A percentile compares a stretch with the other conserved stretches of the same genome.
Evolutionary conservation across 2,888 invertebrate genomes (phyloP).

Genomic region (Agonum fuliginosum): DNA sequence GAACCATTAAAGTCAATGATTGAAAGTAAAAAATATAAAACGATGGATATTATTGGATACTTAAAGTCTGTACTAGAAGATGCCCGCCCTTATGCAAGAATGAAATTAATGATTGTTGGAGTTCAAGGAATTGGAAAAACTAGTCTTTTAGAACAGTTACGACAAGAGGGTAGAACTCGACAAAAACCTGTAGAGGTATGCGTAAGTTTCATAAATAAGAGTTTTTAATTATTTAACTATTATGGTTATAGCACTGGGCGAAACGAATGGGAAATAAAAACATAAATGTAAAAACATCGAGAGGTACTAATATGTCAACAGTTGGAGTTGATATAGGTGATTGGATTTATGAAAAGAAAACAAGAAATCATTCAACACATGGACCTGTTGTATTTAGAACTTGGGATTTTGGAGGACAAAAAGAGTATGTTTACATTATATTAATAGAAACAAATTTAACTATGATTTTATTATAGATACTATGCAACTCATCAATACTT

Average conservation of each 20-base stretch:
- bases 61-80: constrained; percentile 91
- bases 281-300: constrained; percentile 83
- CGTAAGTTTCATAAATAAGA: constrained; percentile 6
- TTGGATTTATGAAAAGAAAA: constrained; percentile 93
- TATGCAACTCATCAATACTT: constrained; percentile 99
- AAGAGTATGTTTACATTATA: constrained; percentile 85
- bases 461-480: constrained; percentile 76
- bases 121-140: constrained; percentile 93
- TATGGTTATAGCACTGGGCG: constrained; percentile 86
- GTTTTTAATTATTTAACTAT: constrained; percentile 16
- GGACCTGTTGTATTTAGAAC: constrained; percentile 94
- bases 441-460: constrained; percentile 11
- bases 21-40: constrained; percentile 93
- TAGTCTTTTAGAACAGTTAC: constrained; percentile 89
- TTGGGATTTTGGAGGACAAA: constrained; percentile 99
- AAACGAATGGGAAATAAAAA: constrained; percentile 95
- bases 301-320: constrained; percentile 91
- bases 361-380: constrained; percentile 82
- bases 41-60: constrained; percentile 95
- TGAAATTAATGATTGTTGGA: constrained; percentile 98
- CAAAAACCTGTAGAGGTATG: constrained; percentile 81
- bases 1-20: constrained; percentile 95
- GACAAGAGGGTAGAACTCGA: constrained; percentile 88
- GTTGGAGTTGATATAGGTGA: constrained; percentile 98
- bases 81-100: constrained; percentile 93